These are phyloP conservation scores for Archocentrus centrarchus DNA, from an alignment of 2,113 vertebrate species.

Conservation along the genomic window DNA sequence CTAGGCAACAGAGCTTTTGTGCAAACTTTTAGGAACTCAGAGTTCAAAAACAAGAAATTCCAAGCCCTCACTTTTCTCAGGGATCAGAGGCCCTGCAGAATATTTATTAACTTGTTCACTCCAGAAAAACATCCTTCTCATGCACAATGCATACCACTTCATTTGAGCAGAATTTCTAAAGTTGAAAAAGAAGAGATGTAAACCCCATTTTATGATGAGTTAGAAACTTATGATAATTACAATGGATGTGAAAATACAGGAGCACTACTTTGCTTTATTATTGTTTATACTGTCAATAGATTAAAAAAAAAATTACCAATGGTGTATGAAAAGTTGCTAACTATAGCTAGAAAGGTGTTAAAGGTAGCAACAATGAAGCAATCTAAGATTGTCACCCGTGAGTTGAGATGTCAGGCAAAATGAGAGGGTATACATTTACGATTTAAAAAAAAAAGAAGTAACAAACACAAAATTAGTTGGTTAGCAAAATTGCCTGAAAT, in stretches of 20 bases:
- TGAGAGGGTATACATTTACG: not conserved
- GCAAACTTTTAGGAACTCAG: conserved; percentile 69
- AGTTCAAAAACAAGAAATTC: conserved; percentile 58
- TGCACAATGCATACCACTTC: not conserved
- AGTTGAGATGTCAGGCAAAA: not conserved
- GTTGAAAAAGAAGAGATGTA: not conserved
- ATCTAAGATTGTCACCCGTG: not conserved
- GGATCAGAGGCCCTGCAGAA: conserved; percentile 36
- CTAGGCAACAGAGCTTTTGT: conserved; percentile 81
- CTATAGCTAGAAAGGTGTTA: not conserved
- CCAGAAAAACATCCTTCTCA: conserved; percentile 6
- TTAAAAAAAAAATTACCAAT: not conserved
- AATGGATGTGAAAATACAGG: not conserved
- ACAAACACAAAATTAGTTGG: too few relatives aligned
- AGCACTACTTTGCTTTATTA: not conserved
- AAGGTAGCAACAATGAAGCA: not conserved
- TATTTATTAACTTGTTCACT: conserved; percentile 23
- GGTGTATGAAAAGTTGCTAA: not conserved
- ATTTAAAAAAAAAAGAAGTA: not conserved
- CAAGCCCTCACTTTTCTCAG: conserved; percentile 48
- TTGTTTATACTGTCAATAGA: not conserved
- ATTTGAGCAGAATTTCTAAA: not conserved
- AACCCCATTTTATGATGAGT: not conserved
- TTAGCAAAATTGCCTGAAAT: too few relatives aligned
- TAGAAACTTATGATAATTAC: not conserved